Percentiles rank a stretch among this genome's conserved stretches.
These are phyloP conservation scores for Actinostola sp. DNA, from an alignment of 92 coral and sea anemone genomes.

Conservation along the genomic window DNA sequence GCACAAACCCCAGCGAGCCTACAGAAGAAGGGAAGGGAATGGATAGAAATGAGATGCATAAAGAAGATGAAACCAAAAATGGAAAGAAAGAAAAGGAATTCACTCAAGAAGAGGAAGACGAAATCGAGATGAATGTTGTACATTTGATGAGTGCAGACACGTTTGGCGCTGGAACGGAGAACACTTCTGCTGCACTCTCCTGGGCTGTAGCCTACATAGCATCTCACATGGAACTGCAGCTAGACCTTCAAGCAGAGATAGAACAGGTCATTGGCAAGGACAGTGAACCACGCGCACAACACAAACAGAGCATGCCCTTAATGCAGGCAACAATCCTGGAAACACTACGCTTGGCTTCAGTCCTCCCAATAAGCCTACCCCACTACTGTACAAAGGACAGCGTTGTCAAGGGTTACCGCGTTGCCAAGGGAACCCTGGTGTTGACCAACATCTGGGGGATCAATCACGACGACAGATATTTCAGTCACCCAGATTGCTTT, in stretches of 20 bases:
- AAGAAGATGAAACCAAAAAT: background rate
- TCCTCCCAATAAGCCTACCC: slow-evolving; percentile 79
- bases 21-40: slow-evolving; percentile 7
- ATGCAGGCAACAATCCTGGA: slow-evolving; percentile 92
- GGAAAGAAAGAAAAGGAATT: background rate
- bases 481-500: slow-evolving; percentile 74
- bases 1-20: background rate
- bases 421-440: slow-evolving; percentile 82
- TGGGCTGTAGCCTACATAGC: slow-evolving; percentile 85
- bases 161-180: slow-evolving; percentile 82
- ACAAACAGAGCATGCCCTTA: slow-evolving; percentile 79
- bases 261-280: slow-evolving; percentile 65
- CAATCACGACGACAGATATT: slow-evolving; percentile 79
- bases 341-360: slow-evolving; percentile 68
- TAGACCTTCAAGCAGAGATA: slow-evolving; percentile 74
- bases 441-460: slow-evolving; percentile 91
- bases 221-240: slow-evolving; percentile 62
- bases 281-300: slow-evolving; percentile 63
- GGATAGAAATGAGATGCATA: background rate
- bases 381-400: slow-evolving; percentile 85
- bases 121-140: slow-evolving; percentile 27
- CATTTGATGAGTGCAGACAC: slow-evolving; percentile 60
- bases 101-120: slow-evolving; percentile 16
- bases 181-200: slow-evolving; percentile 63
- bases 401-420: slow-evolving; percentile 72